These are phyloP conservation scores for Spinibarbus caldwelli DNA, from an alignment of 2,797 vertebrate species.

Conservation along the genomic window DNA sequence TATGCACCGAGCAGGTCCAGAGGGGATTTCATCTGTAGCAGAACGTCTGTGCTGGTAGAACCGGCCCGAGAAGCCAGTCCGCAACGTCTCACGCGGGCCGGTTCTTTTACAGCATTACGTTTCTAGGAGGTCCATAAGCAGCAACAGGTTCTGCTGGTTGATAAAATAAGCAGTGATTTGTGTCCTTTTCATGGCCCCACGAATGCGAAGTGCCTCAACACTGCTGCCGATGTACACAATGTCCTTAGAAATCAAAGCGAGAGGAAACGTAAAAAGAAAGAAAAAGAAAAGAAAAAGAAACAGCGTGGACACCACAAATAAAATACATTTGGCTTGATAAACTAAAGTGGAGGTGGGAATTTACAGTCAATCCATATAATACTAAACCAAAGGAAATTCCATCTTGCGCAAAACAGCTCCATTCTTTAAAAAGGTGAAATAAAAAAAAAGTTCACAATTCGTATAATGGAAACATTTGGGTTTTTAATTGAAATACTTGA, in stretches of 20 bases:
- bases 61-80: conserved; percentile 42
- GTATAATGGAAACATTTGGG: conserved; percentile 60
- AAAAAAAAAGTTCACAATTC: conserved; percentile 40
- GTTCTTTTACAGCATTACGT: conserved; percentile 64
- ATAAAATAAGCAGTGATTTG: conserved; percentile 71
- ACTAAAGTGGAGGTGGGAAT: conserved; percentile 46
- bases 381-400: conserved; percentile 65
- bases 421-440: background rate
- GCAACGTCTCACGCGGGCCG: conserved; percentile 14
- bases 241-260: conserved; percentile 10
- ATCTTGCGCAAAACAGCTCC: background rate
- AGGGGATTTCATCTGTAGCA: conserved; percentile 73
- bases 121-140: conserved; percentile 68
- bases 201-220: conserved; percentile 6
- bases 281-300: conserved; percentile 55
- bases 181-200: conserved; percentile 38
- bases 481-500: conserved; percentile 64
- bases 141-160: conserved; percentile 78
- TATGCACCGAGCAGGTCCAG: conserved; percentile 70
- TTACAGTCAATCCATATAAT: conserved; percentile 73
- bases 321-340: conserved; percentile 63
- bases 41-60: conserved; percentile 59
- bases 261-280: conserved; percentile 53
- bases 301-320: conserved; percentile 59
- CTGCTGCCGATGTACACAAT: conserved; percentile 44